These are phyloP conservation scores for Heliconius melpomene DNA, from an alignment of 1,140 invertebrate genomes.

Conservation along the genomic window DNA sequence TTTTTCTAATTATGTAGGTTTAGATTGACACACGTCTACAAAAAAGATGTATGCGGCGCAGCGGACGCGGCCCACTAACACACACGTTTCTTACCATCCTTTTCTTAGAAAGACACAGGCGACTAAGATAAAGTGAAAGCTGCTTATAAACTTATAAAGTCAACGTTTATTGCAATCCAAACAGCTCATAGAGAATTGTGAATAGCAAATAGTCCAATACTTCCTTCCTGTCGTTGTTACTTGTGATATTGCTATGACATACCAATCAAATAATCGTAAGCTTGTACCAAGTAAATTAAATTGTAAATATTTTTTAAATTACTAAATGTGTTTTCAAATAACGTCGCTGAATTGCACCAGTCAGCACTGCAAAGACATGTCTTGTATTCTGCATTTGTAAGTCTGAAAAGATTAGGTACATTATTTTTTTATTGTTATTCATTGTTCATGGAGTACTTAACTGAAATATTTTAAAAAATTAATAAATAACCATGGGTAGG, in stretches of 20 bases:
- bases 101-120: slow-evolving; percentile 76
- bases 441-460: no score
- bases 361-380: slow-evolving; percentile 69
- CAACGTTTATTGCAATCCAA: slow-evolving; percentile 68
- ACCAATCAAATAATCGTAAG: background rate
- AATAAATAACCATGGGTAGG: no score
- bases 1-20: slow-evolving; percentile 76
- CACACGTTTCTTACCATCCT: slow-evolving; percentile 77
- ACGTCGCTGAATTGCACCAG: slow-evolving; percentile 56
- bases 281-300: background rate
- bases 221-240: slow-evolving; percentile 17
- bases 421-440: background rate
- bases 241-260: no score
- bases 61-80: slow-evolving; percentile 78
- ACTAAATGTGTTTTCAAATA: background rate
- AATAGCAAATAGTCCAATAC: slow-evolving; percentile 47
- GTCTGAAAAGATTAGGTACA: slow-evolving; percentile 53
- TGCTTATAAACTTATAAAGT: slow-evolving; percentile 73
- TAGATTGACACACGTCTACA: slow-evolving; percentile 66
- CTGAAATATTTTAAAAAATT: no score
- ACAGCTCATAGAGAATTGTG: slow-evolving; percentile 54
- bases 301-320: background rate
- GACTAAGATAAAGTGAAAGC: slow-evolving; percentile 78
- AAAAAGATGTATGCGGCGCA: slow-evolving; percentile 65
- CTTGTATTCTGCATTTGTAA: slow-evolving; percentile 66